Conservation (phyloP, 2,113 vertebrate species). For the Origma solitaria region DNA sequence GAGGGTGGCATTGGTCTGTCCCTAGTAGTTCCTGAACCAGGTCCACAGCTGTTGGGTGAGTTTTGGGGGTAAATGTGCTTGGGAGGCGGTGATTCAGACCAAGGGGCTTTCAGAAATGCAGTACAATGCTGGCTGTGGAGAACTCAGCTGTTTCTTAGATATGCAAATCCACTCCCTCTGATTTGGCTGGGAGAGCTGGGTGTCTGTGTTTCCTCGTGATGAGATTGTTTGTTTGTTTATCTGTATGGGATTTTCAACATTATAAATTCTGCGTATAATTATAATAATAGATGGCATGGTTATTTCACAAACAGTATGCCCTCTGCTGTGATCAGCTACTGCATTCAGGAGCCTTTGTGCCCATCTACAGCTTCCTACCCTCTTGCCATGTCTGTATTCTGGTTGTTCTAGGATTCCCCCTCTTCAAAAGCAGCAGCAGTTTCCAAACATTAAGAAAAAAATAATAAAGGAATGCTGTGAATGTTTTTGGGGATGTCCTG, state of each 20-base stretch:
- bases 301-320: conserved; percentile 5
- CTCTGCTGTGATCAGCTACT: not conserved
- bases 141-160: conserved; percentile 9
- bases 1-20: not conserved
- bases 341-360: not conserved
- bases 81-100: not conserved
- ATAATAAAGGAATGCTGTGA: not conserved
- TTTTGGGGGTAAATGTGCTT: not conserved
- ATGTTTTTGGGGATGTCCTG: not conserved
- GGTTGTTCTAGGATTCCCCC: not conserved
- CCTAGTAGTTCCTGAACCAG: not conserved
- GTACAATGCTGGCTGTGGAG: not conserved
- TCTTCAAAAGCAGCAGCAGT: not conserved
- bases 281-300: not conserved
- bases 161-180: not conserved
- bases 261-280: not conserved
- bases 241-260: not conserved
- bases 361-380: not conserved
- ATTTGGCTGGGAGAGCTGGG: conserved; percentile 15
- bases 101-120: not conserved
- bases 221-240: conserved; percentile 40
- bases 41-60: not conserved
- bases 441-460: not conserved
- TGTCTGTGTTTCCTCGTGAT: not conserved
- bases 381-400: not conserved